phyloP scores from a whole-genome alignment of 2,797 vertebrate species.

The Myotis findleyi region DNA sequence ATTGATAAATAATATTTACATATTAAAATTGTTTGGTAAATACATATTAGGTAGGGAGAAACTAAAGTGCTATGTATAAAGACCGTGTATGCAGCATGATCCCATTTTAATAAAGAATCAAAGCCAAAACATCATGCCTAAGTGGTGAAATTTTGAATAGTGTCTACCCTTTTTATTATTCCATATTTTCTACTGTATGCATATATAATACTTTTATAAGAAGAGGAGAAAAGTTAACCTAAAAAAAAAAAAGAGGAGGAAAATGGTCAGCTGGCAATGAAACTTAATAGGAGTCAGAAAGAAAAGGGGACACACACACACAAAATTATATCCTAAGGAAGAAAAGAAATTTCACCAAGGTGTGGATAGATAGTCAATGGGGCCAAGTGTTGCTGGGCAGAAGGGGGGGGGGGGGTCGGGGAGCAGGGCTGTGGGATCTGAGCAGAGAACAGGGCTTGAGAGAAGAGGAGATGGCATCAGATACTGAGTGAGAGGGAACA shows the following conservation, averaged over 20 bases:
- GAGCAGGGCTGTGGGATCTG: too few species aligned
- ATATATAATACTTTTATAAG: not conserved
- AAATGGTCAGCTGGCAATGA: not conserved
- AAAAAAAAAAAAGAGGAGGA: not conserved
- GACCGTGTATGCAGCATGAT: not conserved
- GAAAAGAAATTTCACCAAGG: not conserved
- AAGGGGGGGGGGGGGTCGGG: too few species aligned
- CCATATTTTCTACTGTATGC: conserved; percentile 25
- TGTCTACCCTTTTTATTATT: conserved; percentile 21
- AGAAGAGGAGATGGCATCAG: not conserved
- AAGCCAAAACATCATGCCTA: conserved; percentile 13
- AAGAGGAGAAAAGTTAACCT: not conserved
- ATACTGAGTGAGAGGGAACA: not conserved
- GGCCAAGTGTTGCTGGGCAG: not conserved
- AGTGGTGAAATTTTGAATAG: not conserved
- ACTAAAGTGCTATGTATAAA: not conserved
- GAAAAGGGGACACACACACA: not conserved
- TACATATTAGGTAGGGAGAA: not conserved
- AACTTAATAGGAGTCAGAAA: not conserved
- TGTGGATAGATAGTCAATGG: not conserved
- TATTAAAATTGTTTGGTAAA: conserved; percentile 5
- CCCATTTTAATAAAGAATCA: conserved; percentile 11
- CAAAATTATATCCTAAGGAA: not conserved
- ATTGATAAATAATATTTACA: not conserved
- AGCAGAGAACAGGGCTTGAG: not conserved